phyloP scores from a whole-genome alignment of 2,888 invertebrate species.

The Entomobrya multifasciata region DNA sequence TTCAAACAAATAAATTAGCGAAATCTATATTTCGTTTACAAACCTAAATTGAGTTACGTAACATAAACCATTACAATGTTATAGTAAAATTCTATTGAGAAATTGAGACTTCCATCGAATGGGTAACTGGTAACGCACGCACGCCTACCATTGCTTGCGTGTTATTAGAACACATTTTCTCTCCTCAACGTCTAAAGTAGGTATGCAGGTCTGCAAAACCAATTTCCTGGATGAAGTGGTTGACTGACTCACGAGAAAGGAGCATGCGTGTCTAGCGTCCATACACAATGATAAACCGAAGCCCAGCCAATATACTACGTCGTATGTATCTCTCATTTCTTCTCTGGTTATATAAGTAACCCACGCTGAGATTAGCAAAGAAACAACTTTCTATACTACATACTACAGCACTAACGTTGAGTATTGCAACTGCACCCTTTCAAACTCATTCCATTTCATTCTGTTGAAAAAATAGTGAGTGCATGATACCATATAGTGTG shows the following conservation, averaged over 20 bases:
- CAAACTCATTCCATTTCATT: constrained; percentile 16
- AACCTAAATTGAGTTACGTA: too few species aligned
- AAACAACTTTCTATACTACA: not conserved
- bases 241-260: constrained; percentile 34
- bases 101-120: too few species aligned
- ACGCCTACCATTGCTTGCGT: too few species aligned
- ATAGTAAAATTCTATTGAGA: too few species aligned
- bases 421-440: not conserved
- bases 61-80: too few species aligned
- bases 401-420: not conserved
- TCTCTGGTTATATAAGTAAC: too few species aligned
- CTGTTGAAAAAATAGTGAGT: not conserved
- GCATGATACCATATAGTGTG: not conserved
- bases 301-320: not conserved
- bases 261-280: constrained; percentile 11
- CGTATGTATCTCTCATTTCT: too few species aligned
- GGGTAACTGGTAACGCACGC: too few species aligned
- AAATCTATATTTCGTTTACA: too few species aligned
- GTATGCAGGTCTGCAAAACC: constrained; percentile 2
- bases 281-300: not conserved
- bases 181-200: not conserved
- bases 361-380: too few species aligned
- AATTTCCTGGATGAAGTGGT: constrained; percentile 16
- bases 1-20: too few species aligned
- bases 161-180: too few species aligned